Conservation (phyloP, 2,888 invertebrate species). For the Synanthedon myopaeformis region DNA sequence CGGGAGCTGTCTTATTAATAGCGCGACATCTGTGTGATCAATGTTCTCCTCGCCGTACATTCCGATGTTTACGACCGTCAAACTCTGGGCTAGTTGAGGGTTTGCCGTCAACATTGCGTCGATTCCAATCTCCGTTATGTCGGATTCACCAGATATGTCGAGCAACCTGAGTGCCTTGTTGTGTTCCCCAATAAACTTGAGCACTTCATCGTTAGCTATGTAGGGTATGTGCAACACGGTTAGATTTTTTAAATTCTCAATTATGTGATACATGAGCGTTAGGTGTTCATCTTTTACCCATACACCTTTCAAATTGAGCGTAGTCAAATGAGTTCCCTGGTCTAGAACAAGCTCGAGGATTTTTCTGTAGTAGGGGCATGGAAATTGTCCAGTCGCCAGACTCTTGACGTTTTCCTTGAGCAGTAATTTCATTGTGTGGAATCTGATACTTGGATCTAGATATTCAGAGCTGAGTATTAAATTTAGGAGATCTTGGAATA, state of each 20-base stretch:
- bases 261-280: slow-evolving; percentile 70
- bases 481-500: slow-evolving; percentile 76
- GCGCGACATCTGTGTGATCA: slow-evolving; percentile 74
- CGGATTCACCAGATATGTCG: slow-evolving; percentile 79
- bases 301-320: slow-evolving; percentile 78
- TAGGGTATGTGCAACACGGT: slow-evolving; percentile 76
- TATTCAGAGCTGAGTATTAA: slow-evolving; percentile 75
- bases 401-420: slow-evolving; percentile 75
- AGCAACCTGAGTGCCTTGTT: slow-evolving; percentile 70
- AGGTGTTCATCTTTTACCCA: slow-evolving; percentile 80
- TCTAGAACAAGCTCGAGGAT: slow-evolving; percentile 74
- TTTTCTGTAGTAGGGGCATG: slow-evolving; percentile 77
- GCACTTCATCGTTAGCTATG: slow-evolving; percentile 76
- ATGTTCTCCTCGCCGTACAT: slow-evolving; percentile 78
- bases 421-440: slow-evolving; percentile 73
- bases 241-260: slow-evolving; percentile 71
- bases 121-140: slow-evolving; percentile 75
- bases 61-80: slow-evolving; percentile 76
- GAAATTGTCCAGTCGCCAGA: slow-evolving; percentile 77
- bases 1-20: slow-evolving; percentile 73
- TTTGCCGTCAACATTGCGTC: slow-evolving; percentile 66
- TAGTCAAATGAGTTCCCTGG: slow-evolving; percentile 73
- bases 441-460: slow-evolving; percentile 76
- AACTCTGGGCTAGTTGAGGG: slow-evolving; percentile 60
- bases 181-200: slow-evolving; percentile 69